phyloP scores from a whole-genome alignment of 2,888 invertebrate species.

The Leistus spinibarbis region DNA sequence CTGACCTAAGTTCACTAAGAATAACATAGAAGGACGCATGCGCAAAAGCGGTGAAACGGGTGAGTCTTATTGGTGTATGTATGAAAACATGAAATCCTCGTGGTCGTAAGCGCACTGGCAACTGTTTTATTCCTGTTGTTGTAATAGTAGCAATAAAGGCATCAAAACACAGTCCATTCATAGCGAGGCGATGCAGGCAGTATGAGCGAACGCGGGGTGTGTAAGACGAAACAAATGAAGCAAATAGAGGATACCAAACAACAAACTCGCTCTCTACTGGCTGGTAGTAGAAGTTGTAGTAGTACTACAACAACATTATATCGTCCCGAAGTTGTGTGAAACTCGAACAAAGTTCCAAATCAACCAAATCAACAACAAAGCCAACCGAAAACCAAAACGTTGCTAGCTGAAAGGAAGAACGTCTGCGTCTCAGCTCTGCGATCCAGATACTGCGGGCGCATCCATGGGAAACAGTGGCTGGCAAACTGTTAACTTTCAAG shows the following conservation, averaged over 20 bases:
- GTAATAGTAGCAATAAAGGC: slow-evolving; percentile 24
- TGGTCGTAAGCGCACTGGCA: not conserved
- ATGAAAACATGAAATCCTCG: not conserved
- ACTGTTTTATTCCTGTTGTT: not conserved
- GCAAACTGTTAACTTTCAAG: no score
- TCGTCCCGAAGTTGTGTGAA: slow-evolving; percentile 24
- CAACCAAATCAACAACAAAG: slow-evolving; percentile 11
- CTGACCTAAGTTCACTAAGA: no score
- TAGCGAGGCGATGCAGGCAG: not conserved
- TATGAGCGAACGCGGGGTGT: not conserved
- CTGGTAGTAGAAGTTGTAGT: no score
- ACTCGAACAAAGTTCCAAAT: slow-evolving; percentile 29
- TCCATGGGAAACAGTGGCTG: not conserved
- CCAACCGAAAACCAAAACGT: not conserved
- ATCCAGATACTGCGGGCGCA: not conserved
- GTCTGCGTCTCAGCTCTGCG: not conserved
- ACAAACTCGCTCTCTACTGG: slow-evolving; percentile 2
- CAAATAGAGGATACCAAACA: slow-evolving; percentile 20
- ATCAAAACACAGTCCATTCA: slow-evolving; percentile 32
- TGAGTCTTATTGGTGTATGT: not conserved
- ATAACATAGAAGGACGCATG: not conserved
- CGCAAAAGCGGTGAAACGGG: not conserved
- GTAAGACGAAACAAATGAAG: not conserved
- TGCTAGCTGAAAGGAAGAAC: not conserved
- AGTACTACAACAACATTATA: slow-evolving; percentile 31